Conservation (phyloP, 2,888 invertebrate genomes). For the Drosophila parthenogenetica region DNA sequence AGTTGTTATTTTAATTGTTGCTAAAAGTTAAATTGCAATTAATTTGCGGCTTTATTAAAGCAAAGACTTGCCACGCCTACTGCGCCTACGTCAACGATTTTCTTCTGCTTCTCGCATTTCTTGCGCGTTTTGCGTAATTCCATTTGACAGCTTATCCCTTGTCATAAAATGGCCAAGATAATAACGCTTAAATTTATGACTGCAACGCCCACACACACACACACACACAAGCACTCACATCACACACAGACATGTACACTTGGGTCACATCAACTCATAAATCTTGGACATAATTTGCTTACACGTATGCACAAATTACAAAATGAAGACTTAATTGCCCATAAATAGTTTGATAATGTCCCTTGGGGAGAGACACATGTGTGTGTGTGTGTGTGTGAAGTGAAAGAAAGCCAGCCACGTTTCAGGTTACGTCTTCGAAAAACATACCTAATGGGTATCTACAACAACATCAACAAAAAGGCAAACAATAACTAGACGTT, state of each 20-base stretch:
- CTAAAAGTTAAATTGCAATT: slow-evolving; percentile 55
- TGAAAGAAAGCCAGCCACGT: slow-evolving; percentile 3
- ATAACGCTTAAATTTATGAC: slow-evolving; percentile 60
- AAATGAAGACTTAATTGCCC: slow-evolving; percentile 74
- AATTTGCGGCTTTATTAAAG: slow-evolving; percentile 60
- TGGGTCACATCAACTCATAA: slow-evolving; percentile 51
- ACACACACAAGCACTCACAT: slow-evolving; percentile 18
- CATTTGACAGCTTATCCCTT: slow-evolving; percentile 53
- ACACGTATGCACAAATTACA: slow-evolving; percentile 68
- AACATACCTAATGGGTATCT: slow-evolving; percentile 41
- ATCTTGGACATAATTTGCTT: slow-evolving; percentile 67
- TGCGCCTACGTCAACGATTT: too few species aligned
- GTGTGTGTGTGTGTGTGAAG: neutral
- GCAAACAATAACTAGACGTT: slow-evolving; percentile 12
- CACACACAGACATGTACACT: slow-evolving; percentile 10
- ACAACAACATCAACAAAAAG: slow-evolving; percentile 18
- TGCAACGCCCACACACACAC: slow-evolving; percentile 23
- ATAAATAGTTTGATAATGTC: slow-evolving; percentile 71
- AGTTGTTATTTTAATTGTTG: neutral
- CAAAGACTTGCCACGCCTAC: slow-evolving; percentile 3
- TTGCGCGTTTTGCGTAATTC: slow-evolving; percentile 39
- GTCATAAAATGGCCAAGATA: slow-evolving; percentile 58
- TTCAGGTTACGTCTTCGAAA: slow-evolving; percentile 61
- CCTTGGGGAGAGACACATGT: slow-evolving; percentile 20
- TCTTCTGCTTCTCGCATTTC: slow-evolving; percentile 20